Evolutionary conservation across 2,888 invertebrate species (phyloP), one percentile per base, ranked within the genome.

Genomic region (Melitaea athalia): DNA sequence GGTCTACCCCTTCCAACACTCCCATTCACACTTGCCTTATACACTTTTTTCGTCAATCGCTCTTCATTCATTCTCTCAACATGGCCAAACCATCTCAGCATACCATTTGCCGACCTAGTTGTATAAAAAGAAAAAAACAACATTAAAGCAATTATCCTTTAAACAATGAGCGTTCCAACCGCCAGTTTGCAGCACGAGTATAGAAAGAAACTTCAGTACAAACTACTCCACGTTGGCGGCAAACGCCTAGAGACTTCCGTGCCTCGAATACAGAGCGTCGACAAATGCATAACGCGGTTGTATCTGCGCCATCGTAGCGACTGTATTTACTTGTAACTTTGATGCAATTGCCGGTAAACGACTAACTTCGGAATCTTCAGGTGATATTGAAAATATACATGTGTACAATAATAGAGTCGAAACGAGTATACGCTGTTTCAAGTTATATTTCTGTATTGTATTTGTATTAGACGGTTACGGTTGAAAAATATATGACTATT

Each of bases 221-320:
- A 87, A 83, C 83, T 79, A 83, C 82, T 85, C 75, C 74, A 76
- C 75, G 80, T 78, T 77, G 80, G 78, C 79, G 78, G 75, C 78
- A 79, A 83, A 83, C 85, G 84, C 84, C 83, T 85, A 81, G 81
- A 80, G 81, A 81, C 77, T 77, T 73, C 72, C 82, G 78, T 81
- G 81, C 78, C 84, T 81, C 75, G 85, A 84, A 87, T 85, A 79
- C 85, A 73, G 78, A 84, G 78, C 75, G 77, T 33, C 8, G 55
- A n/a, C 79, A 79, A 81, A 82, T 78, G 80, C 80, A 81, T 80
- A 81, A 76, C 76, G 38, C n/a, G 77, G 75, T 74, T 65, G 72
- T 74, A 74, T 62, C 65, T 72, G 72, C 72, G 68, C 73, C 63
- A 47, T 52, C 59, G 31, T 67, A 31, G 50, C 17, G 10, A 17